These are phyloP conservation scores for Nemopilema nomurai DNA, from an alignment of 30 jellyfish, hydroid and myxozoan genomes.

Conservation along the genomic window DNA sequence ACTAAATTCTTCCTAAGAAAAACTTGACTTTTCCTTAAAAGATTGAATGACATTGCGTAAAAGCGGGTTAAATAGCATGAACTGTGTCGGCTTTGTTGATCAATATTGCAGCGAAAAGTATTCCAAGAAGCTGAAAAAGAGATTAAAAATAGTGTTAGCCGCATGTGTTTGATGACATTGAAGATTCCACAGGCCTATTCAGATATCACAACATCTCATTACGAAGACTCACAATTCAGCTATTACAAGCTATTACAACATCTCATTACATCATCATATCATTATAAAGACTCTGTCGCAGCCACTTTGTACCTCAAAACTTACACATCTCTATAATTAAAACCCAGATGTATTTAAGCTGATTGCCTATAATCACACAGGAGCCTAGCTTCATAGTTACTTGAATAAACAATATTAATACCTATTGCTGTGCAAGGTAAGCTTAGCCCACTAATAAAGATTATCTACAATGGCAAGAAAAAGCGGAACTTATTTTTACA, in stretches of 20 bases:
- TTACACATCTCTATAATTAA: too few species aligned
- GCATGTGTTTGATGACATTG: too few species aligned
- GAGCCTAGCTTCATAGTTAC: too few species aligned
- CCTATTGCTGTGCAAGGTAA: too few species aligned
- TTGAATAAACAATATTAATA: too few species aligned
- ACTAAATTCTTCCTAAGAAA: too few species aligned
- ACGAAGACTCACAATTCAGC: background rate
- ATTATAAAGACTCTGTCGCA: background rate
- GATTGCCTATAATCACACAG: background rate
- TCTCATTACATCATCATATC: too few species aligned
- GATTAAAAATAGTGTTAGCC: background rate
- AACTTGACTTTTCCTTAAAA: background rate
- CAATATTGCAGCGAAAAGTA: slow-evolving; percentile 37
- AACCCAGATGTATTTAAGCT: background rate
- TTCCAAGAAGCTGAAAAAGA: slow-evolving; percentile 48
- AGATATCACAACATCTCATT: background rate
- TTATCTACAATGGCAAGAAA: too few species aligned
- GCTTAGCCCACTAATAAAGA: too few species aligned
- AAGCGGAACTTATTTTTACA: too few species aligned
- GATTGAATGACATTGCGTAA: too few species aligned
- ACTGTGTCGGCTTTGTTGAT: slow-evolving; percentile 17
- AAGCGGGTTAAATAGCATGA: background rate
- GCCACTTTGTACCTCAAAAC: background rate
- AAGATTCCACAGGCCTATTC: background rate
- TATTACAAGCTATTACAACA: too few species aligned